phyloP scores from a whole-genome alignment of 1,140 invertebrate species.

The Microvelia longipes region DNA sequence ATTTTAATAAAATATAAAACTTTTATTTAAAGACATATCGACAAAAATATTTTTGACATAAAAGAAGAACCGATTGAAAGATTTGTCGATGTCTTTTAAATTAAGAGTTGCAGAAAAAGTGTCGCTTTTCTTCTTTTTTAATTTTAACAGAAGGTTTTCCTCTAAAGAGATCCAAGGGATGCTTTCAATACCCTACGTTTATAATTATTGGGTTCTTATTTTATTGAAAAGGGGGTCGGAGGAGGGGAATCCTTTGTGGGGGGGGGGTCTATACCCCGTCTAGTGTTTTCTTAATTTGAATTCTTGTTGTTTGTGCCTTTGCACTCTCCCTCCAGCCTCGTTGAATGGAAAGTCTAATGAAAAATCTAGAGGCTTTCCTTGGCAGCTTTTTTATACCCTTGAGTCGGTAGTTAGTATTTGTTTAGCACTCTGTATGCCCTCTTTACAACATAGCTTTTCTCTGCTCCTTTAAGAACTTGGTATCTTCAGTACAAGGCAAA shows the following conservation, averaged over 20 bases:
- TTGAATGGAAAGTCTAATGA: neutral
- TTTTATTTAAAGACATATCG: no score
- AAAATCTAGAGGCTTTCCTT: neutral
- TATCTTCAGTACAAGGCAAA: no score
- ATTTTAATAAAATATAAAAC: no score
- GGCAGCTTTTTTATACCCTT: neutral
- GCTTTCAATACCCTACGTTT: neutral
- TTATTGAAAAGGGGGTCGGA: neutral
- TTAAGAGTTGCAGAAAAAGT: no score
- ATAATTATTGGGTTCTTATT: constrained; percentile 1
- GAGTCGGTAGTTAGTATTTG: neutral
- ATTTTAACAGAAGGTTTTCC: no score
- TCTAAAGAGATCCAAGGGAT: no score
- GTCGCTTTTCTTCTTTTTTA: no score
- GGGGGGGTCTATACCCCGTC: neutral
- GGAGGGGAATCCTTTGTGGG: neutral
- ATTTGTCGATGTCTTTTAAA: no score
- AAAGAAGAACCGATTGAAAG: no score
- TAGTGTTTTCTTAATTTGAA: neutral
- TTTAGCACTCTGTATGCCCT: neutral
- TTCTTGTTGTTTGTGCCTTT: neutral
- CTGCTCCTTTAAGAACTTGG: no score
- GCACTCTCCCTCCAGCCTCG: neutral
- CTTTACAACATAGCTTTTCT: no score
- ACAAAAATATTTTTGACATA: no score